Evolutionary conservation across 2,797 vertebrate genomes (phyloP), one percentile per base, ranked within the genome.

Genomic region (Microctenopoma stevenorrisi): DNA sequence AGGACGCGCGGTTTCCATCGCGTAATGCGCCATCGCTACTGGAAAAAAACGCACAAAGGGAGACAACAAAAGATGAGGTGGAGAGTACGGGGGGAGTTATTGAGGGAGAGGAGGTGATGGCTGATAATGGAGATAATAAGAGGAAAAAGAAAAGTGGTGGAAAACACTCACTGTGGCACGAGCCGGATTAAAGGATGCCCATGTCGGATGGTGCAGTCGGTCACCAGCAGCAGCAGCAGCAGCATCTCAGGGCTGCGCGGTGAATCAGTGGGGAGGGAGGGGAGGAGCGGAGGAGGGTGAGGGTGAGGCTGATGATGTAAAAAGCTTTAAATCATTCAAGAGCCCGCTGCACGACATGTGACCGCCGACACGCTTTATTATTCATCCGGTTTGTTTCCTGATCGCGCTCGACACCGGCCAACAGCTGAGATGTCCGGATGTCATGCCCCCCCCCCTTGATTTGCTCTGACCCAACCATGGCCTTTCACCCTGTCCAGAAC

Each of bases 291-390:
- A 49, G 40, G 49, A 1, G 14, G 43, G 54, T 70, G 70, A 64
- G 73, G 67, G 74, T 9, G 74, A 66, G 78, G 81, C 52, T 54
- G 72, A 77, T 86, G 90, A 89, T 90, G 90, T 87, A 88, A 91
- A 85, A 86, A 68, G 88, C 80, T 87, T 90, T 94, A 89, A 92
- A 93, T 92, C 79, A 92, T 93, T 90, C 86, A 93, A 81, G 72
- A 86, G 74, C 70, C 79, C 85, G 80, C 82, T 85, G 78, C 74
- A 71, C 71, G 75, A 82, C 89, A 91, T 76, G 91, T 90, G 91
- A 93, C 88, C 72, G 55, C 47, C 67, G 70, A 84, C 76, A 72
- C 81, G 22, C 78, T 81, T 62, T 49, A 71, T 90, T 87, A 82
- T 90, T 84, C 76, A 88, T 89, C 83, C 78, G 74, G 76, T 68